These are phyloP conservation scores for Acipenser oxyrinchus DNA, from an alignment of 2,797 vertebrate species.

Conservation along the genomic window DNA sequence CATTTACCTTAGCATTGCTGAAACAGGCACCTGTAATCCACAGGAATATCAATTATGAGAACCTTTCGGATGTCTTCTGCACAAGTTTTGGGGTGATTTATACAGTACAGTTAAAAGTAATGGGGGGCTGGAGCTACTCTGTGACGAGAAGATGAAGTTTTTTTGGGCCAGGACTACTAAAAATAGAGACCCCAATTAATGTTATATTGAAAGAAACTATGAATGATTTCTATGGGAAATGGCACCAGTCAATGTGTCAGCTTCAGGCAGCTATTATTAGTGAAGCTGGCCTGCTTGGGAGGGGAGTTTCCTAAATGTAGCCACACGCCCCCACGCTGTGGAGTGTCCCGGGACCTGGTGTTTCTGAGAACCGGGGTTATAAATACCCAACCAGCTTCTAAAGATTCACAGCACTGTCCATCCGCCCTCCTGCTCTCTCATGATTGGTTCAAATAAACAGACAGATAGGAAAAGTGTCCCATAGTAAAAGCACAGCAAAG, in stretches of 20 bases:
- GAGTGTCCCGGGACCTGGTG: slow-evolving; percentile 43
- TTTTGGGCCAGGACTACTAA: neutral
- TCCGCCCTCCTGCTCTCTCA: slow-evolving; percentile 69
- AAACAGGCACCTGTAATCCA: no score
- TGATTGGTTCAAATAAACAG: slow-evolving; percentile 21
- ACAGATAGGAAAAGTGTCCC: neutral
- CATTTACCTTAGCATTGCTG: no score
- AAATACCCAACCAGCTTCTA: slow-evolving; percentile 57
- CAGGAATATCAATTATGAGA: no score
- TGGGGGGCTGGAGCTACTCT: no score
- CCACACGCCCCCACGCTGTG: slow-evolving; percentile 44
- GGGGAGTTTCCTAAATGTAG: no score
- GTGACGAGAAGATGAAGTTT: neutral
- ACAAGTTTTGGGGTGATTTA: no score
- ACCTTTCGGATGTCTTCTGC: no score
- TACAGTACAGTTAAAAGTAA: no score
- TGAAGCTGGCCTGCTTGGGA: slow-evolving; percentile 19
- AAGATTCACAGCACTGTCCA: slow-evolving; percentile 31
- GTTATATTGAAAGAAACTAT: slow-evolving; percentile 1
- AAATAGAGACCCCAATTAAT: neutral
- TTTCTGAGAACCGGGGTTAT: slow-evolving; percentile 46
- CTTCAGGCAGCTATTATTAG: slow-evolving; percentile 27
- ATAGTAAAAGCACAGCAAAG: no score
- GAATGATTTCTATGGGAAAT: slow-evolving; percentile 36
- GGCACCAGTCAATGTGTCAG: slow-evolving; percentile 11